Evolutionary conservation across 2,888 invertebrate species (phyloP), one percentile per base, ranked within the genome.

Genomic region (Drosophila paramelanica): DNA sequence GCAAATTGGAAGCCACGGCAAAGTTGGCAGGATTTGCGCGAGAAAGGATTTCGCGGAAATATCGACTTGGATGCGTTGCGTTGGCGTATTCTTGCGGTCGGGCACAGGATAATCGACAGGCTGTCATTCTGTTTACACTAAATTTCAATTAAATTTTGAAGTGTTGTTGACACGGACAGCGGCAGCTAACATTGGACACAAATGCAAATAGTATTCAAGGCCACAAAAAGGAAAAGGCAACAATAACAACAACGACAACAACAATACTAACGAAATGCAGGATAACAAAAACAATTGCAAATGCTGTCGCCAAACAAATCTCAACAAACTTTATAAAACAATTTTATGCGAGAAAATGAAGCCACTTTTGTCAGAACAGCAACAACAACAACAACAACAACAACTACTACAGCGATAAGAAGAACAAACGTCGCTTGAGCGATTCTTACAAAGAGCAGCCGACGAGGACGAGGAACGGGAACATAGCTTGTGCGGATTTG

Each of bases 111-210:
- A 87, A 83, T 78, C 85, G 85, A 79, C 76, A 68, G 71, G 42
- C 85, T 79, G 87, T 84, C 83, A 79, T 75, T 83, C 67, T 79
- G 82, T 81, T 87, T 87, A 87, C 83, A 83, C 81, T 87, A 87
- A 84, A 83, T 87, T 87, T 87, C 83, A 87, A 83, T 83, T 83
- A 87, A 83, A 84, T 81, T 67, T 69, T 77, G 79, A 84, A 77
- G 68, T 81, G 66, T 79, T 60, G 69, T 76, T 86, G 86, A 86
- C 87, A 72, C 45, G 86, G 87, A 83, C 79, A 65, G 56, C 52
- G 56, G 13, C 52, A 50, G 60, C 27, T 42, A 41, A 41, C 46
- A 76, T 67, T 58, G 58, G 73, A 53, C 41, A 36, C 52, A 71
- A 77, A 74, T 71, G 65, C 66, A 69, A 78, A 76, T 79, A 73